Percentiles rank a stretch among this genome's conserved stretches.
Evolutionary conservation across 1,140 invertebrate genomes (phyloP).

Genomic region (Zaprionus camerounensis): DNA sequence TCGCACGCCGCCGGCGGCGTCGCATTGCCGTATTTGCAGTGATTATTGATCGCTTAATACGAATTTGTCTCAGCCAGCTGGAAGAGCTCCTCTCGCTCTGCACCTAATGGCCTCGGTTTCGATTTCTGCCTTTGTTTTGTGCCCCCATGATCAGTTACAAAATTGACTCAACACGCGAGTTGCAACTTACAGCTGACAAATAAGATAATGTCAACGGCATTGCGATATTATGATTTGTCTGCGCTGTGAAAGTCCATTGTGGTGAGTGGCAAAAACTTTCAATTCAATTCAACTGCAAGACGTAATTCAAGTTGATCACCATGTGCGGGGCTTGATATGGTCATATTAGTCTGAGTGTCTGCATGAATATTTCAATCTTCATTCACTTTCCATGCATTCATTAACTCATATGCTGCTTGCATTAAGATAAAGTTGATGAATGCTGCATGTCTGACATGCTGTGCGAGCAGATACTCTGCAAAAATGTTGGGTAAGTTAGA

Average conservation of each 20-base stretch:
- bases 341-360: conserved; percentile 11
- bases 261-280: conserved; percentile 38
- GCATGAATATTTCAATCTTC: conserved; percentile 42
- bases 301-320: conserved; percentile 42
- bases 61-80: conserved; percentile 49
- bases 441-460: background rate
- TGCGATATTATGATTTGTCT: conserved; percentile 33
- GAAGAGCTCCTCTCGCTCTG: background rate
- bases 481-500: background rate
- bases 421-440: conserved; percentile 12
- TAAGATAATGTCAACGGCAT: conserved; percentile 49
- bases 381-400: conserved; percentile 54
- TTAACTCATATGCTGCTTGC: conserved; percentile 35
- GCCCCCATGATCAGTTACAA: conserved; percentile 64
- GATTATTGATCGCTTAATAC: conserved; percentile 82
- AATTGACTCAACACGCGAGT: conserved; percentile 1
- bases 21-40: conserved; percentile 75
- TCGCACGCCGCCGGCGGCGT: conserved; percentile 60
- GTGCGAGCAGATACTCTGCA: conserved; percentile 9
- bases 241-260: conserved; percentile 49
- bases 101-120: conserved; percentile 22
- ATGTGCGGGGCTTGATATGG: conserved; percentile 15
- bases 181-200: conserved; percentile 2
- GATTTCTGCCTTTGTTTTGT: conserved; percentile 39
- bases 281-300: conserved; percentile 36